Evolutionary conservation across 2,797 vertebrate species (phyloP).

Genomic region (Pseudochromis fuscus): DNA sequence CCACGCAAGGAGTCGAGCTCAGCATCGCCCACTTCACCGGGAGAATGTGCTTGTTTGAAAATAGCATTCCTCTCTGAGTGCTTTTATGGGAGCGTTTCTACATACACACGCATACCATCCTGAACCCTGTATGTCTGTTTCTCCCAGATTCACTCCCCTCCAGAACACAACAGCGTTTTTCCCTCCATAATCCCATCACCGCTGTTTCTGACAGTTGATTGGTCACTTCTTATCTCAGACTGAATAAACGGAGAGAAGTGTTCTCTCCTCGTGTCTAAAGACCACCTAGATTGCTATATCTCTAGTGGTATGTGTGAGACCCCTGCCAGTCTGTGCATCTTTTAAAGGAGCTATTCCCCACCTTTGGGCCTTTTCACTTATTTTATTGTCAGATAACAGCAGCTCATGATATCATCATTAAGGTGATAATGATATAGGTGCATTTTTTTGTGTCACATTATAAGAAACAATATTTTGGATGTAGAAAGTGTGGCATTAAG

Average conservation of each 20-base stretch:
- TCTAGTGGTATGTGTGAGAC: slow-evolving; percentile 21
- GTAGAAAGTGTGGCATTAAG: neutral
- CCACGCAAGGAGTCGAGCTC: slow-evolving; percentile 58
- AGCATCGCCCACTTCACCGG: slow-evolving; percentile 65
- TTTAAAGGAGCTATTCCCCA: slow-evolving; percentile 9
- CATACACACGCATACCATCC: slow-evolving; percentile 68
- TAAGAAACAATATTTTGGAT: neutral
- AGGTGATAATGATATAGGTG: too few relatives aligned
- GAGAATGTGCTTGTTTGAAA: slow-evolving; percentile 83
- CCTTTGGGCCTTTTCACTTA: slow-evolving; percentile 27
- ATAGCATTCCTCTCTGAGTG: slow-evolving; percentile 78
- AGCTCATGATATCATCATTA: too few relatives aligned
- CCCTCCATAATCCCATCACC: slow-evolving; percentile 40
- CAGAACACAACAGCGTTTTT: slow-evolving; percentile 32
- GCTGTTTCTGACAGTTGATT: slow-evolving; percentile 32
- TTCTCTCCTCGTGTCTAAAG: slow-evolving; percentile 59
- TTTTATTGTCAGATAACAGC: too few relatives aligned
- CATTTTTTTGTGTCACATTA: too few relatives aligned
- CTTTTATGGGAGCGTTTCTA: slow-evolving; percentile 77
- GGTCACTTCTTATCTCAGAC: slow-evolving; percentile 65
- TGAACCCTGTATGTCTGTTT: slow-evolving; percentile 44
- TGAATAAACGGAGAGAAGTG: slow-evolving; percentile 62
- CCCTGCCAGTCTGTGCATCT: slow-evolving; percentile 54
- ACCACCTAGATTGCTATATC: slow-evolving; percentile 69
- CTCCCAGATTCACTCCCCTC: slow-evolving; percentile 47